These are phyloP conservation scores for Speoplatyrhinus poulsoni DNA, from an alignment of 2,113 vertebrate genomes.

Conservation along the genomic window DNA sequence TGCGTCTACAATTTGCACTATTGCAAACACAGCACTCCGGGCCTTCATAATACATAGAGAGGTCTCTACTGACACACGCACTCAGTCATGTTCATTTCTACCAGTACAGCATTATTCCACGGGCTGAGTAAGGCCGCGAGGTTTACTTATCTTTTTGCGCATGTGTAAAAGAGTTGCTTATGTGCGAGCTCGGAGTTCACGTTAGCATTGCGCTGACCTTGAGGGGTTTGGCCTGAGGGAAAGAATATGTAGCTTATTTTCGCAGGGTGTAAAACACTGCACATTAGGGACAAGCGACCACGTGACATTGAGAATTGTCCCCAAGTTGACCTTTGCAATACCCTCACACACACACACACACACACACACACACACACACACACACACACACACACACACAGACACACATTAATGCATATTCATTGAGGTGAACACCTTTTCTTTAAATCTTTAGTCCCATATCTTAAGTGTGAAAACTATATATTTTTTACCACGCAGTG, in stretches of 20 bases:
- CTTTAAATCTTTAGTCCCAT: neutral
- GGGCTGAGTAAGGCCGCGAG: slow-evolving; percentile 28
- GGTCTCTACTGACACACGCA: slow-evolving; percentile 57
- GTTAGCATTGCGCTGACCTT: slow-evolving; percentile 1
- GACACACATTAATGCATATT: neutral
- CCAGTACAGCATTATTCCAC: slow-evolving; percentile 60
- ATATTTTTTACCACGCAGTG: slow-evolving; percentile 22
- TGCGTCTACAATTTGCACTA: slow-evolving; percentile 46
- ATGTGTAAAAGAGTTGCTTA: slow-evolving; percentile 26
- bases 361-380: neutral
- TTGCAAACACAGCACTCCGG: slow-evolving; percentile 60
- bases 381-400: slow-evolving; percentile 7
- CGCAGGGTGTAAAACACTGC: neutral
- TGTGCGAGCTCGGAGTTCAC: slow-evolving; percentile 1
- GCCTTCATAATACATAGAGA: slow-evolving; percentile 44
- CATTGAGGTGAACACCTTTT: neutral
- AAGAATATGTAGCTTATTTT: slow-evolving; percentile 5
- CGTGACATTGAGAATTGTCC: too few relatives aligned
- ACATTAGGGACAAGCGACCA: too few relatives aligned
- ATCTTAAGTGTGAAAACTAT: slow-evolving; percentile 30
- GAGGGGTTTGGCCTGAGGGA: neutral
- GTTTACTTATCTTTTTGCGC: slow-evolving; percentile 39
- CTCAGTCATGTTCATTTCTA: slow-evolving; percentile 66
- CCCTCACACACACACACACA: neutral
- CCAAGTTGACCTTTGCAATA: too few relatives aligned